A percentile compares a stretch with the other conserved stretches of the same genome.
Evolutionary conservation across 2,888 invertebrate genomes (phyloP).

Genomic region (Maniola hyperantus): DNA sequence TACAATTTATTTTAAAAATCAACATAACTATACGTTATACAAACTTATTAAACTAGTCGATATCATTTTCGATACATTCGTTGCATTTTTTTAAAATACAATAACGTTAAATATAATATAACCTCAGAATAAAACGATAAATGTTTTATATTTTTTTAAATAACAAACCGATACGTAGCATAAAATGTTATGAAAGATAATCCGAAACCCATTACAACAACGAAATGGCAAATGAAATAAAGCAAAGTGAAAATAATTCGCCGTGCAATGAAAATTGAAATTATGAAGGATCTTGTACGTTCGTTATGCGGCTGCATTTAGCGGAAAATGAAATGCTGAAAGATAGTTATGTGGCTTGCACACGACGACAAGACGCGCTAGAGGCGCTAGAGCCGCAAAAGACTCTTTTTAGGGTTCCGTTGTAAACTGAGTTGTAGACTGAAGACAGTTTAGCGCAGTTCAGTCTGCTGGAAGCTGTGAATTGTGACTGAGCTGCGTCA

Average conservation of each 20-base stretch:
- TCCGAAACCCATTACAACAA: not conserved
- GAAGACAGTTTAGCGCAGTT: too few species aligned
- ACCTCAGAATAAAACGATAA: not conserved
- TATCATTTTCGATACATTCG: too few species aligned
- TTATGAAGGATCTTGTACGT: slow-evolving; percentile 36
- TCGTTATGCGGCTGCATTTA: slow-evolving; percentile 40
- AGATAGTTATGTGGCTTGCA: slow-evolving; percentile 32
- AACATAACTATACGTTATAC: too few species aligned
- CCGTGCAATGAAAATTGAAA: slow-evolving; percentile 41
- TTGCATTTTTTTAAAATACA: too few species aligned
- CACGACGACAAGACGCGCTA: not conserved
- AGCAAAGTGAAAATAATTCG: slow-evolving; percentile 37
- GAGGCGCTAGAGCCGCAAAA: not conserved
- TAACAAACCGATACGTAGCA: not conserved
- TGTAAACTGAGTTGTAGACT: too few species aligned
- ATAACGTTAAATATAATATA: too few species aligned
- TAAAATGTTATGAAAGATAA: not conserved
- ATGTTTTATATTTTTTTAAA: not conserved
- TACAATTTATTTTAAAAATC: too few species aligned
- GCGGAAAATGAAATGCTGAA: slow-evolving; percentile 43
- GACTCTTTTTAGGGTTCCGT: not conserved
- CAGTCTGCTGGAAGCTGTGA: not conserved
- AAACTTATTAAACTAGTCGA: too few species aligned
- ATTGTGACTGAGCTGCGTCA: not conserved
- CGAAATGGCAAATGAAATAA: slow-evolving; percentile 21